Evolutionary conservation across 2,113 vertebrate genomes (phyloP).

Genomic region (Albula goreensis): DNA sequence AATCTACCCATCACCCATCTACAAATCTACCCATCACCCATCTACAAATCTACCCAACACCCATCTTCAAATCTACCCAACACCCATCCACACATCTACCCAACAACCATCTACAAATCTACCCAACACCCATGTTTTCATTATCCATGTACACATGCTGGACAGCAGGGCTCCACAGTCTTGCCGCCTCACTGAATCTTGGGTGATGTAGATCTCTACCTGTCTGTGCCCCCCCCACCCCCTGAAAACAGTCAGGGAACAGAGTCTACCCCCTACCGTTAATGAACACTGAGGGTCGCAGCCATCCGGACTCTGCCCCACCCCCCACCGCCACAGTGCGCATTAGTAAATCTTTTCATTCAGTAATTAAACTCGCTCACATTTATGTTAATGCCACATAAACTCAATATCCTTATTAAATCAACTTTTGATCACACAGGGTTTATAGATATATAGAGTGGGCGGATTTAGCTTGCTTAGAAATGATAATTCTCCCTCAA

Average conservation of each 20-base stretch:
- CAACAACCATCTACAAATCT: no score
- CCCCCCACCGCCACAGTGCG: slow-evolving; percentile 42
- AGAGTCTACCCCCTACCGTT: slow-evolving; percentile 36
- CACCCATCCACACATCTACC: no score
- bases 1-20: no score
- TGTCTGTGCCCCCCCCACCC: slow-evolving; percentile 42
- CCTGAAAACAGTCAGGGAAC: slow-evolving; percentile 58
- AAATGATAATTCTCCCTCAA: slow-evolving; percentile 56
- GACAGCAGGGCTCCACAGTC: no score
- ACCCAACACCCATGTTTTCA: no score
- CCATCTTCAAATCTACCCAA: no score
- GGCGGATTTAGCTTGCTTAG: slow-evolving; percentile 53
- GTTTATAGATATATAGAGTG: slow-evolving; percentile 53
- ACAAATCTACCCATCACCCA: no score
- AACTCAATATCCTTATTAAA: slow-evolving; percentile 53
- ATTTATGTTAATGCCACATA: slow-evolving; percentile 28
- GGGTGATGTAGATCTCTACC: slow-evolving; percentile 63
- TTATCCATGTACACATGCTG: no score
- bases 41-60: no score
- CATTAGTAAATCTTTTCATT: slow-evolving; percentile 58
- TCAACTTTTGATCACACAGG: slow-evolving; percentile 59
- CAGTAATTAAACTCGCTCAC: slow-evolving; percentile 59
- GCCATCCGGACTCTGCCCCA: no score
- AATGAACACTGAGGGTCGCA: slow-evolving; percentile 32
- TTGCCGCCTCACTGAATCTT: not conserved